phyloP scores from a whole-genome alignment of 2,888 invertebrate genomes.

The Drymonia ruficornis region DNA sequence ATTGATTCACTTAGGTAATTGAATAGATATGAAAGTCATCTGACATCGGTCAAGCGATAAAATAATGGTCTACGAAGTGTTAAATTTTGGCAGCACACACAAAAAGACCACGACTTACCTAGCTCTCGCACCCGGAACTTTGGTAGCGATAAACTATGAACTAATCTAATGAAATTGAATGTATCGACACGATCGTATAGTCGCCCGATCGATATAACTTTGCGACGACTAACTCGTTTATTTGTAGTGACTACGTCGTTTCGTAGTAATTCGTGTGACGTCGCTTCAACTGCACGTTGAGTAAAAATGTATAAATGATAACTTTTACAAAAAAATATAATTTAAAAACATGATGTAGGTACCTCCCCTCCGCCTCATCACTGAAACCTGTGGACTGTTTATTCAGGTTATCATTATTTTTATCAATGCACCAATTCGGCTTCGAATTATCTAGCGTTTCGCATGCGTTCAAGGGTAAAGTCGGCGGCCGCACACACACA shows the following conservation, averaged over 20 bases:
- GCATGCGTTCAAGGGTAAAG: slow-evolving; percentile 81
- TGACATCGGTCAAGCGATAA: not conserved
- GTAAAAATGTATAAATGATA: not conserved
- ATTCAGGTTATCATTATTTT: slow-evolving; percentile 75
- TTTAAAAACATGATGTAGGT: not conserved
- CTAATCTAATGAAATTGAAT: slow-evolving; percentile 15
- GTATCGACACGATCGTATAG: slow-evolving; percentile 15
- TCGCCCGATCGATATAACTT: slow-evolving; percentile 17
- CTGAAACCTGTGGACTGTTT: slow-evolving; percentile 54
- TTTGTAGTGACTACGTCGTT: slow-evolving; percentile 7
- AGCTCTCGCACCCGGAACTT: slow-evolving; percentile 15
- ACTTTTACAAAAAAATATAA: not conserved
- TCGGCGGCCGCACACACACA: slow-evolving; percentile 71
- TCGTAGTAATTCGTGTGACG: not conserved
- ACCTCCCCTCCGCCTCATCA: slow-evolving; percentile 24
- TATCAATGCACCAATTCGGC: slow-evolving; percentile 79
- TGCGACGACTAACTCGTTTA: slow-evolving; percentile 16
- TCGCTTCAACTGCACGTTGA: not conserved
- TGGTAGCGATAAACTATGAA: slow-evolving; percentile 12
- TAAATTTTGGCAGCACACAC: slow-evolving; percentile 6
- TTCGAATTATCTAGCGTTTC: slow-evolving; percentile 73
- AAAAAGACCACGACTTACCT: slow-evolving; percentile 14
- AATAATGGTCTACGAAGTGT: not conserved
- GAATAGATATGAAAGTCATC: too few species aligned
- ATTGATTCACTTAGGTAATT: too few species aligned